Percentiles rank a stretch among this genome's conserved stretches.
These are phyloP conservation scores for Silurus lanzhouensis DNA, from an alignment of 2,797 vertebrate genomes.

Conservation along the genomic window DNA sequence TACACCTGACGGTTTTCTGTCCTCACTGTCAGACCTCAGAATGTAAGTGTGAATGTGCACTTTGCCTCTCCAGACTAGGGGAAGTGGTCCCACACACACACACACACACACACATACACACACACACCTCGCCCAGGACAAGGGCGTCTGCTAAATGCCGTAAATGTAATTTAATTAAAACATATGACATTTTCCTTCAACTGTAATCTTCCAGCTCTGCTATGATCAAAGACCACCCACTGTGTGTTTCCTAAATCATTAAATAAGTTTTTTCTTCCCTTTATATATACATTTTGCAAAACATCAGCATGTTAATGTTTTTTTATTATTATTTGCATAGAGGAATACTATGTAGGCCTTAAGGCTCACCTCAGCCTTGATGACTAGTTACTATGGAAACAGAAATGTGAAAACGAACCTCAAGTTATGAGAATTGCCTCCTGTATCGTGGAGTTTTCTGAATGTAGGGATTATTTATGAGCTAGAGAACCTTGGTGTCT, in stretches of 20 bases:
- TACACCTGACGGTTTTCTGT: constrained; percentile 5
- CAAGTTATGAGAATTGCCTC: constrained; percentile 8
- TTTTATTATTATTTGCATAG: not conserved
- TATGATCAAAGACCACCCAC: not conserved
- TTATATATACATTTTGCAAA: not conserved
- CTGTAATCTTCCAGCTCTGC: not conserved
- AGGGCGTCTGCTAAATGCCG: no score
- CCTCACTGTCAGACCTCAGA: not conserved
- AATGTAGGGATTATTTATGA: not conserved
- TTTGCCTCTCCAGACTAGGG: not conserved
- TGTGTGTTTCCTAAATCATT: not conserved
- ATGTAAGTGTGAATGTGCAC: not conserved
- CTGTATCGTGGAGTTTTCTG: not conserved
- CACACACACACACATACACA: not conserved
- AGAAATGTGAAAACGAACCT: not conserved
- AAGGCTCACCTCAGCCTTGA: constrained; percentile 1
- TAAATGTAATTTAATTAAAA: no score
- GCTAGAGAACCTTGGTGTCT: no score
- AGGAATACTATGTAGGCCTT: constrained; percentile 7
- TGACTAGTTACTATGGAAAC: constrained; percentile 22
- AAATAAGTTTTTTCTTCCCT: not conserved
- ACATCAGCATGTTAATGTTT: not conserved
- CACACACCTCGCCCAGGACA: not conserved
- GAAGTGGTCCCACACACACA: not conserved
- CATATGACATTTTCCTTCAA: not conserved